Evolutionary conservation across 2,797 vertebrate genomes (phyloP).

Genomic region (Merluccius polli): DNA sequence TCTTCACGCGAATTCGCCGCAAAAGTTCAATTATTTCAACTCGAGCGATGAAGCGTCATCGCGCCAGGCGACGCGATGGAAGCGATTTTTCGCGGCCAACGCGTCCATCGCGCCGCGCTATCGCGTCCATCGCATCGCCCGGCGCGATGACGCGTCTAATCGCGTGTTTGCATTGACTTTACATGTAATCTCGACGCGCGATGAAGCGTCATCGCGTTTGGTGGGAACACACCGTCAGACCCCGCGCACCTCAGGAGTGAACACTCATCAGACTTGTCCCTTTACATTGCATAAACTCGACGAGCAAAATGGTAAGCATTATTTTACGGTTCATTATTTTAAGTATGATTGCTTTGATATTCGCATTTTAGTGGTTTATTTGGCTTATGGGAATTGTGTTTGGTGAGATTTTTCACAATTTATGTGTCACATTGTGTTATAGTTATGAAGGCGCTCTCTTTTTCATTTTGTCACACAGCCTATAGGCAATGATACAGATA

Average conservation of each 20-base stretch:
- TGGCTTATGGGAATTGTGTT: not conserved
- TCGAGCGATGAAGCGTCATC: no score
- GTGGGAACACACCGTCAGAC: conserved; percentile 11
- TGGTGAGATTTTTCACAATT: not conserved
- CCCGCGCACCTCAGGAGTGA: conserved; percentile 4
- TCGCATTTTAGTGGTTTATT: not conserved
- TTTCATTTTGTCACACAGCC: not conserved
- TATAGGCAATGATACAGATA: not conserved
- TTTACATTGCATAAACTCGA: conserved; percentile 16
- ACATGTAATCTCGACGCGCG: no score
- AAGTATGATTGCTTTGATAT: not conserved
- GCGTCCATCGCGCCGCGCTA: no score
- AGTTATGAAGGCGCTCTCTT: not conserved
- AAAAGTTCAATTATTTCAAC: no score
- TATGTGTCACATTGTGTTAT: not conserved
- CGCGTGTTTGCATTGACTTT: no score
- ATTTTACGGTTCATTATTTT: not conserved
- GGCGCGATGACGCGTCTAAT: no score
- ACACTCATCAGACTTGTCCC: conserved; percentile 5
- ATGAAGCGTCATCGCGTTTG: no score
- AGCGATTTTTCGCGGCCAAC: no score
- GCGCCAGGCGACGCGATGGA: no score
- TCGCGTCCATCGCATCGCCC: no score
- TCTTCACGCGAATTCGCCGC: no score
- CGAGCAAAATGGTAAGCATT: conserved; percentile 23